phyloP scores from a whole-genome alignment of 2,113 vertebrate species.

The Gallinago undulata region DNA sequence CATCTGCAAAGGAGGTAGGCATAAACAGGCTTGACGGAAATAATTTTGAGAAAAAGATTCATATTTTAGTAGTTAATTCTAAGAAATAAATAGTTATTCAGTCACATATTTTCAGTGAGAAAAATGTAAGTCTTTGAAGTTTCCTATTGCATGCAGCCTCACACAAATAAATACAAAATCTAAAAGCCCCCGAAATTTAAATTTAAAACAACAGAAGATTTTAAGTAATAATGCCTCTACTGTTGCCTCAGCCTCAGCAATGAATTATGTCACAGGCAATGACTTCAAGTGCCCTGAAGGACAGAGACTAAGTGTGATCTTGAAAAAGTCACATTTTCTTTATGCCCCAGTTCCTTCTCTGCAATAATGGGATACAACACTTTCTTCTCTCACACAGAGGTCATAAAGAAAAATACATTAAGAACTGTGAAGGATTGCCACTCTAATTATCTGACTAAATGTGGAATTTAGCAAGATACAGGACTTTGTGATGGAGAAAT shows the following conservation, averaged over 20 bases:
- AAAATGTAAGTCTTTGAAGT: neutral
- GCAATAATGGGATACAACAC: neutral
- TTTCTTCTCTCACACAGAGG: neutral
- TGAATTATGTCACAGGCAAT: neutral
- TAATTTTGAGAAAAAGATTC: neutral
- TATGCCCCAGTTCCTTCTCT: neutral
- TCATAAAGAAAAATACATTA: neutral
- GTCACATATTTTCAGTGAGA: neutral
- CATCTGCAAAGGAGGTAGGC: neutral
- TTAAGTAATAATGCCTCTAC: neutral
- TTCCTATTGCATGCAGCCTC: neutral
- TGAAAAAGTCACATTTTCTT: neutral
- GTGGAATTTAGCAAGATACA: neutral
- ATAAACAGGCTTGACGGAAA: neutral
- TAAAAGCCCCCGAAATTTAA: neutral
- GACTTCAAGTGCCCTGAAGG: neutral
- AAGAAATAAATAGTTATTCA: neutral
- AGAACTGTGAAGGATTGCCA: neutral
- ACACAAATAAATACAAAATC: neutral
- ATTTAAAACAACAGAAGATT: neutral
- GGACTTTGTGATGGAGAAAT: neutral
- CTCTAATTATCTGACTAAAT: neutral
- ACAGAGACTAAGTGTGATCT: neutral
- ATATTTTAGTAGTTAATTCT: neutral
- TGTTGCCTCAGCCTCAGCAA: neutral